Base-by-base conservation (phyloP, 1,140 invertebrate genomes). In the Steinernema khuongi region DNA sequence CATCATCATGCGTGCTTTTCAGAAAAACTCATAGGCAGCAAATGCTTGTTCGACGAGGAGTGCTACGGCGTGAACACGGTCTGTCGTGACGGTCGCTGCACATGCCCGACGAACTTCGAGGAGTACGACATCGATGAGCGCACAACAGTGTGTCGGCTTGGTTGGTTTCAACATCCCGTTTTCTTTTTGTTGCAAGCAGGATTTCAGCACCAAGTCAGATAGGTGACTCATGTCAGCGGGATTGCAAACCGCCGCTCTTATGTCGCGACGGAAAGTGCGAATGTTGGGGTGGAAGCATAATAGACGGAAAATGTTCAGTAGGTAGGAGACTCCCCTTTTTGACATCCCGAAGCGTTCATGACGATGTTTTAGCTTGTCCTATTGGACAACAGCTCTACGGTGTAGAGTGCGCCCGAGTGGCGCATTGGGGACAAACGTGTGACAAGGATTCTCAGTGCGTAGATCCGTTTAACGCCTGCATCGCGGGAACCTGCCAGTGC, bases 51-150 rank as follows among this genome's bases (percentile, higher is more conserved):
- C 67, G 83, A 84, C 67, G 83, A 84, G 73, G 83, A 84, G 75
- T 84, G 83, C 68, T 85, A 84, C 77, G 83, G 83, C 22, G 75
- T 76, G 74, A 85, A 84, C 70, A 76, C 84, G 32, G 82, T 85
- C 1, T 84, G 83, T 69, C 72, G 79, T 11, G 81, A 85, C 41
- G 74, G 78, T 1, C 67, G 84, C 41, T 84, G 83, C 70, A 77
- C 83, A n/a, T 84, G 83, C 68, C 83, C 83, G 1, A 85, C 83
- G 7, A 85, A 84, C 72, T 84, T 84, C 73, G 83, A 84, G 73
- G 83, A 84, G 72, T 85, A 70, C 44, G 81, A 85, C 70, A 73
- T 84, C 28, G 81, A 84, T 36, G 79, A 80, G 11, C 67, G 68
- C 32, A 79, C 74, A 50, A 84, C 74, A 31, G 75, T 84, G 31